Base-by-base conservation (phyloP, 2,888 invertebrate genomes). In the Polyommatus iphigenia region DNA sequence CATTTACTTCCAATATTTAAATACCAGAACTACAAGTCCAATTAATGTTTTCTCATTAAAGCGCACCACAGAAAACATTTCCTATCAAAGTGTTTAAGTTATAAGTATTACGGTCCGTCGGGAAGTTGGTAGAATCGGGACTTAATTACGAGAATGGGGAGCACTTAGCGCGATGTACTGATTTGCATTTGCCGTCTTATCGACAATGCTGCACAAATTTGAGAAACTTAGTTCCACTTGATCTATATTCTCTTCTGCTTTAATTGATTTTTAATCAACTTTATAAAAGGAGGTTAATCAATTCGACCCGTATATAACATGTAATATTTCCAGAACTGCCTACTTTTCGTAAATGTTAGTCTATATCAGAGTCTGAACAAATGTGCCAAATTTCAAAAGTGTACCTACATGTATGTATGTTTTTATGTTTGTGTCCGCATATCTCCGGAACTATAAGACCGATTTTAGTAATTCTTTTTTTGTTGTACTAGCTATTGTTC, bases 171-270 rank as follows among this genome's bases (percentile, higher is more conserved):
- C 54, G 50, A 75, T 75, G 75, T 75, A 50, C 29, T 32, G 54
- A 75, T 75, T 75, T 75, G 75, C 75, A 75, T 75, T 75, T 54
- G 54, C 50, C 75, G 54, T 54, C 54, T 75, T 54, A 75, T 29
- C 75, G 54, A 54, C 54, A 32, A 75, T 75, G 75, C 75, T 29
- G 29, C 54, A 13, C 73, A 50, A 73, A 73, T 50, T 73, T 62
- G 29, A 15, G 29, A 6, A 15, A 29, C 20, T 10, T 20, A 20
- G 54, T 54, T 18, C 18, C 54, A 54, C 15, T 18, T 54, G 54
- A 54, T 54, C 54, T 54, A 4, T 54, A 18, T 54, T 46, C 46
- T 46, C 46, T 46, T 46, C 46, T 5, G 54, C 18, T 54, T 5
- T 59, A 18, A 7, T 50, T 50, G 59, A 62, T 62, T 59, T 59